These are phyloP conservation scores for Andrena trimmerana DNA, from an alignment of 2,888 invertebrate genomes.

Conservation along the genomic window DNA sequence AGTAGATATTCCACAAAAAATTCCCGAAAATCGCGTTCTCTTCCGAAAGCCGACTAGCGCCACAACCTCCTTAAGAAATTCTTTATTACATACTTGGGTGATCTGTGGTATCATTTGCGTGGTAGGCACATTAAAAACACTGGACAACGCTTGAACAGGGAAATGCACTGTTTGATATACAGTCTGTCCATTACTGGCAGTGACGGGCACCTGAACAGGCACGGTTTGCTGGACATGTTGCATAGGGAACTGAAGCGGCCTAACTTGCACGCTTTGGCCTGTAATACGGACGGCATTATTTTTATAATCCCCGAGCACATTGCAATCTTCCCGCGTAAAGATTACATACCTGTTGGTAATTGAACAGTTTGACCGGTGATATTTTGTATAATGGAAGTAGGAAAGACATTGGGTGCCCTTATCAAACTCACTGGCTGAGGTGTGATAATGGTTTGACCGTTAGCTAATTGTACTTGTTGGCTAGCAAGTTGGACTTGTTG, in stretches of 20 bases:
- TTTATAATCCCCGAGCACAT: neutral
- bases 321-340: neutral
- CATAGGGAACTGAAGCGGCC: conserved; percentile 90
- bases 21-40: too few relatives aligned
- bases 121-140: conserved; percentile 88
- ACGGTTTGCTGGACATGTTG: conserved; percentile 90
- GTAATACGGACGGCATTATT: conserved; percentile 58
- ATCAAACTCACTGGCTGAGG: conserved; percentile 87
- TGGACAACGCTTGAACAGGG: conserved; percentile 92
- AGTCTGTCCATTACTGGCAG: conserved; percentile 94
- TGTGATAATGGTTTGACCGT: conserved; percentile 85
- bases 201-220: conserved; percentile 96
- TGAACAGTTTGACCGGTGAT: conserved; percentile 89
- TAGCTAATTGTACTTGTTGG: conserved; percentile 85
- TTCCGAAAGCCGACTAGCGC: too few relatives aligned
- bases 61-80: neutral
- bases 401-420: conserved; percentile 89
- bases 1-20: too few relatives aligned
- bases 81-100: conserved; percentile 87
- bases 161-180: conserved; percentile 98
- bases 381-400: conserved; percentile 91
- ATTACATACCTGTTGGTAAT: conserved; percentile 87
- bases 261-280: conserved; percentile 91
- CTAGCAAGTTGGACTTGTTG: conserved; percentile 83
- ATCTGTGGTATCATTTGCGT: conserved; percentile 94